A percentile compares a stretch with the other conserved stretches of the same genome.
These are phyloP conservation scores for Gallinago nigripennis DNA, from an alignment of 2,797 vertebrate species.

Conservation along the genomic window DNA sequence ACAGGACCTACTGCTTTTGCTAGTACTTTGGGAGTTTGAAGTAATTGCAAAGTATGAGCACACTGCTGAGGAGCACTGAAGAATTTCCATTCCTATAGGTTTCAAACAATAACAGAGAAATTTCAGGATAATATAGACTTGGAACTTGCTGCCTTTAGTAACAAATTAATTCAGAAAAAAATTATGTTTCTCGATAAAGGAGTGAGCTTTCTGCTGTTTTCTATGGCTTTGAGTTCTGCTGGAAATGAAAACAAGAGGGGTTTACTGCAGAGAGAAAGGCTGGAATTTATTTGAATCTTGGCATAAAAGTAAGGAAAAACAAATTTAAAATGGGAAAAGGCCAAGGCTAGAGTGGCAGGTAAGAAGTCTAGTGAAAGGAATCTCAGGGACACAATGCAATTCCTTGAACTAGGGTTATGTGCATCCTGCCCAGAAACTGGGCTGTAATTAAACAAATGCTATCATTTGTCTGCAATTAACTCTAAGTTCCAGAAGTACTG, in stretches of 20 bases:
- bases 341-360: not conserved
- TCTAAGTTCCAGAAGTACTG: not conserved
- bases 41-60: not conserved
- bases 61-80: not conserved
- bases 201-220: not conserved
- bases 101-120: not conserved
- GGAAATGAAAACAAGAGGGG: not conserved
- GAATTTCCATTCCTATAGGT: not conserved
- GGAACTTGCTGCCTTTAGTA: not conserved
- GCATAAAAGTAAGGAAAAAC: slow-evolving; percentile 1
- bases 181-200: not conserved
- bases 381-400: not conserved
- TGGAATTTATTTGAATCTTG: slow-evolving; percentile 7
- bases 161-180: not conserved
- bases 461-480: not conserved
- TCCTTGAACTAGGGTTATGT: not conserved
- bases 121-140: not conserved
- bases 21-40: not conserved
- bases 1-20: not conserved
- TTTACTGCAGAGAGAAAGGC: not conserved
- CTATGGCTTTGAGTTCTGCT: not conserved
- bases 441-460: not conserved
- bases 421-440: not conserved
- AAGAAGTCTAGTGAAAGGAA: not conserved
- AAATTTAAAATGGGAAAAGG: not conserved